A percentile compares a stretch with the other conserved stretches of the same genome.
Evolutionary conservation across 2,888 invertebrate genomes (phyloP).

Genomic region (Syrphus vitripennis): DNA sequence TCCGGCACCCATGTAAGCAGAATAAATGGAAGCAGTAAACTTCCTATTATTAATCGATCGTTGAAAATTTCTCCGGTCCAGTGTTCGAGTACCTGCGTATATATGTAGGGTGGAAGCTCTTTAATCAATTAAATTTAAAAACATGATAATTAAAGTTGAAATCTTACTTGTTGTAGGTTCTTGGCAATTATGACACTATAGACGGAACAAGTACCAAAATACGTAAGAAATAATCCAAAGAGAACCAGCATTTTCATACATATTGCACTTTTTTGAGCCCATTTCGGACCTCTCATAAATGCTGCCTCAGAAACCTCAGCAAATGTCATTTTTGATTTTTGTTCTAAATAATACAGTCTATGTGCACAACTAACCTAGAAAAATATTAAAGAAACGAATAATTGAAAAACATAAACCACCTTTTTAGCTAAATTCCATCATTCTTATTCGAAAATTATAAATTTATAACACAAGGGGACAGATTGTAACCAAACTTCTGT

Average conservation of each 20-base stretch:
- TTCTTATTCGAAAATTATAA: no score
- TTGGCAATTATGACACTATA: conserved; percentile 96
- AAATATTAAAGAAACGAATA: not conserved
- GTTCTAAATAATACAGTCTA: conserved; percentile 88
- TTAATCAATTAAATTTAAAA: not conserved
- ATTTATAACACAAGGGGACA: no score
- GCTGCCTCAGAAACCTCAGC: conserved; percentile 92
- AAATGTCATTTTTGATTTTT: conserved; percentile 89
- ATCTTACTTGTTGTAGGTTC: conserved; percentile 87
- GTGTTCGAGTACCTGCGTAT: conserved; percentile 83
- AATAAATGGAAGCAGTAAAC: conserved; percentile 88
- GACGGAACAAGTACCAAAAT: conserved; percentile 98
- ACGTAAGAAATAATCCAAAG: conserved; percentile 89
- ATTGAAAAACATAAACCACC: not conserved
- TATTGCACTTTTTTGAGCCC: conserved; percentile 85
- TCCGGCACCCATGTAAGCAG: conserved; percentile 92
- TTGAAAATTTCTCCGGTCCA: conserved; percentile 83
- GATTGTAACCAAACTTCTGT: no score
- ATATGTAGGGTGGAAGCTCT: no score
- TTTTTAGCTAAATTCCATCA: not conserved
- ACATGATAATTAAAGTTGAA: not conserved
- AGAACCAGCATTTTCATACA: conserved; percentile 78
- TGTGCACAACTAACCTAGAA: conserved; percentile 91
- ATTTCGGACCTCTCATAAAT: conserved; percentile 89
- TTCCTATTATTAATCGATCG: conserved; percentile 85